A percentile compares a stretch with the other conserved stretches of the same genome.
These are phyloP conservation scores for Macropus fuliginosus DNA, from an alignment of 2,797 vertebrate species.

Conservation along the genomic window DNA sequence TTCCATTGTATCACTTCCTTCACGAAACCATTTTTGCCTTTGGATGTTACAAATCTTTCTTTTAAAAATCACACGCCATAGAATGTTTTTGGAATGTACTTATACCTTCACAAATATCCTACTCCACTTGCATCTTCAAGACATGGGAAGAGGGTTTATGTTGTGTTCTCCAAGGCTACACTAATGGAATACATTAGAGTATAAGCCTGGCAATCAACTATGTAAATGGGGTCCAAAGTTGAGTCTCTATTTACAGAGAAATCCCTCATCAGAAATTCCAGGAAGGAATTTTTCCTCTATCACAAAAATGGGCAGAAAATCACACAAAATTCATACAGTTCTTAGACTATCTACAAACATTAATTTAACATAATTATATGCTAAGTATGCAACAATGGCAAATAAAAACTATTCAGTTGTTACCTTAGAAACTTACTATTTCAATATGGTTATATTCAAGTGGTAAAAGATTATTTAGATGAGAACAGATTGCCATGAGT, in stretches of 20 bases:
- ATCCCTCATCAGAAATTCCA: not conserved
- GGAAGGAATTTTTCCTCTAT: not conserved
- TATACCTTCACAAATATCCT: not conserved
- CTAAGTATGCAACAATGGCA: not conserved
- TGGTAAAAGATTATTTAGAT: not conserved
- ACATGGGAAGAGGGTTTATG: not conserved
- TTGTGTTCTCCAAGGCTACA: not conserved
- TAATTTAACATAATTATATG: not conserved
- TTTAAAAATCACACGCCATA: not conserved
- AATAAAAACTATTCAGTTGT: not conserved
- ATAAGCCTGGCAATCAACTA: not conserved
- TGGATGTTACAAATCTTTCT: not conserved
- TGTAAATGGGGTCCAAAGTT: not conserved
- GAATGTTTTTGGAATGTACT: not conserved
- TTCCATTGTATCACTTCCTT: not conserved
- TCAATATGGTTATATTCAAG: not conserved
- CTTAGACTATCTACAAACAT: not conserved
- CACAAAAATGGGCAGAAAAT: not conserved
- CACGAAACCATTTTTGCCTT: not conserved
- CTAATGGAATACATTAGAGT: not conserved
- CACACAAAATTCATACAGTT: not conserved
- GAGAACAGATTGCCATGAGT: not conserved
- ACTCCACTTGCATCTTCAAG: not conserved
- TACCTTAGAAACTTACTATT: constrained; percentile 1
- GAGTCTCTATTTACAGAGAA: not conserved